Evolutionary conservation across 37 sponge, comb jelly and placozoan species (phyloP).

Genomic region (Theonella swinhoei): DNA sequence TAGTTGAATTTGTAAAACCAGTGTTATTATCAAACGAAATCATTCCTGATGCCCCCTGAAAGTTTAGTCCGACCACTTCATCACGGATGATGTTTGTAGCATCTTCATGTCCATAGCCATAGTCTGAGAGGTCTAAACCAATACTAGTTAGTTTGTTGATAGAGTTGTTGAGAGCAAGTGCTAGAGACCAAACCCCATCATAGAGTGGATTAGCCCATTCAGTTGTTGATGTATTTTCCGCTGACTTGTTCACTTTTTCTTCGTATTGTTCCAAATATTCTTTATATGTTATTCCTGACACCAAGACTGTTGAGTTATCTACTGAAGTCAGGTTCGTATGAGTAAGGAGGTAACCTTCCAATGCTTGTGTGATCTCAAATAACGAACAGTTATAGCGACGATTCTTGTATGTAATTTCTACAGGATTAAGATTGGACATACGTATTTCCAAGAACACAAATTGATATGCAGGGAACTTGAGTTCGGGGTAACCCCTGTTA

Average conservation of each 20-base stretch:
- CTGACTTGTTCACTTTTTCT: neutral
- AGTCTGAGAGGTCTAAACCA: neutral
- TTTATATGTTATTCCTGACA: conserved; percentile 6
- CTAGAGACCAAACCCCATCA: conserved; percentile 42
- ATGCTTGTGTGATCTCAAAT: neutral
- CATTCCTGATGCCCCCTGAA: conserved; percentile 33
- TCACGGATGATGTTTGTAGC: conserved; percentile 8
- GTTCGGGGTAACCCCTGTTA: neutral
- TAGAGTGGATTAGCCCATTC: neutral
- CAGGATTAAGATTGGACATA: neutral
- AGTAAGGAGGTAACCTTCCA: neutral
- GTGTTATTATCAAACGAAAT: conserved; percentile 11
- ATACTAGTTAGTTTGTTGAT: neutral
- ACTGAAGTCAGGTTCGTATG: neutral
- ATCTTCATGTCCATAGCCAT: neutral
- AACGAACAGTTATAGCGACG: neutral
- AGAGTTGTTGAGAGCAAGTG: conserved; percentile 35
- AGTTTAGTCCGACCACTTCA: conserved; percentile 14
- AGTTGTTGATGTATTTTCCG: neutral
- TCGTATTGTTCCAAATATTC: conserved; percentile 13
- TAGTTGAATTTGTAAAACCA: neutral
- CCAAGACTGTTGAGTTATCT: neutral
- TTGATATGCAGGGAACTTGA: neutral
- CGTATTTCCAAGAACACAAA: neutral
- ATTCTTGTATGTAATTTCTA: neutral